Evolutionary conservation across 1,140 invertebrate species (phyloP).

Genomic region (Streblospio benedicti): DNA sequence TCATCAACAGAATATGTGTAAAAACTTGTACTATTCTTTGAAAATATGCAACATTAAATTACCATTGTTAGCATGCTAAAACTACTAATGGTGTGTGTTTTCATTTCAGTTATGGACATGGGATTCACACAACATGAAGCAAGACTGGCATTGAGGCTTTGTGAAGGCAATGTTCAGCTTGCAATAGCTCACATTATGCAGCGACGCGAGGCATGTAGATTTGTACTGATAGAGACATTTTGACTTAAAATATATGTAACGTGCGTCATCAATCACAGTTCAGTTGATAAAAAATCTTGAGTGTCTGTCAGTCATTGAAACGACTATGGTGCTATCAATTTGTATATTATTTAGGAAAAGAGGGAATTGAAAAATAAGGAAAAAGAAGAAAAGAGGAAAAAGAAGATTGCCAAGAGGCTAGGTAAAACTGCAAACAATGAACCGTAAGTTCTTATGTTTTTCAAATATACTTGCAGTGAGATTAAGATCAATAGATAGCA

Average conservation of each 20-base stretch:
- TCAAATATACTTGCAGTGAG: neutral
- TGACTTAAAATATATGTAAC: too few relatives aligned
- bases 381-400: slow-evolving; percentile 38
- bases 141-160: slow-evolving; percentile 57
- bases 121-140: slow-evolving; percentile 59
- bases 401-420: slow-evolving; percentile 28
- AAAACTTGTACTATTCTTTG: neutral
- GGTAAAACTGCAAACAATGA: slow-evolving; percentile 50
- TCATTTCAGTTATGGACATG: slow-evolving; percentile 51
- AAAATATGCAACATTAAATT: slow-evolving; percentile 1
- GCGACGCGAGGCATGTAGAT: slow-evolving; percentile 45
- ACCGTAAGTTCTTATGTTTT: slow-evolving; percentile 29
- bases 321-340: neutral
- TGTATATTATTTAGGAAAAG: slow-evolving; percentile 44
- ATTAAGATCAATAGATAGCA: too few relatives aligned
- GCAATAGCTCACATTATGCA: slow-evolving; percentile 60
- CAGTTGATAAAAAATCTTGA: too few relatives aligned
- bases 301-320: slow-evolving; percentile 9
- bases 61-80: slow-evolving; percentile 7
- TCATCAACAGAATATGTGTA: neutral
- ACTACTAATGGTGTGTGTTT: slow-evolving; percentile 10
- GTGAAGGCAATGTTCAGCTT: slow-evolving; percentile 52
- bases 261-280: too few relatives aligned
- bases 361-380: slow-evolving; percentile 50
- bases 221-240: too few relatives aligned